Conservation (phyloP, 2,113 vertebrate genomes). For the Siniperca knerii region DNA sequence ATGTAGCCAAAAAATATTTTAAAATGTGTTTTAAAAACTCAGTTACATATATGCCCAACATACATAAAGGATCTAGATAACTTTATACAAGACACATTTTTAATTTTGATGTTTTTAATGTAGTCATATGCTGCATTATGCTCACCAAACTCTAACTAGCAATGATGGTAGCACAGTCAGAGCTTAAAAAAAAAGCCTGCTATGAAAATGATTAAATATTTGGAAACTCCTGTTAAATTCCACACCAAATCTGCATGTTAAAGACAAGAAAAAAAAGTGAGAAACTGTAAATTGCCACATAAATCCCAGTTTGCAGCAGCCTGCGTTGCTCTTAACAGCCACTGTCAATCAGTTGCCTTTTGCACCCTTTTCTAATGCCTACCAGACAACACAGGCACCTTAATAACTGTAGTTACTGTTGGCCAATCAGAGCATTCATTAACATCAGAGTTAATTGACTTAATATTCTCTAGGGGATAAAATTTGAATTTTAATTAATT, state of each 20-base stretch:
- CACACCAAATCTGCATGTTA: neutral
- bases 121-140: neutral
- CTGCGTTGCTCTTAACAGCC: neutral
- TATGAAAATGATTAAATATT: neutral
- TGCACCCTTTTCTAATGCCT: neutral
- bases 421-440: constrained; percentile 51
- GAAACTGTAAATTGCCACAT: neutral
- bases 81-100: neutral
- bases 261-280: neutral
- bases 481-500: constrained; percentile 49
- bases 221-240: neutral
- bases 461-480: constrained; percentile 27
- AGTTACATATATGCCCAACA: too few relatives aligned
- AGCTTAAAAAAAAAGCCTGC: neutral
- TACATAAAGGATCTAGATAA: neutral
- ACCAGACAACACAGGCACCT: constrained; percentile 3
- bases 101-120: neutral
- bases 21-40: neutral
- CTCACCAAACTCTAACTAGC: neutral
- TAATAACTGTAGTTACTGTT: constrained; percentile 29
- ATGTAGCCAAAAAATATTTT: neutral
- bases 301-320: neutral
- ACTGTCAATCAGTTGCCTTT: neutral
- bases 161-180: neutral
- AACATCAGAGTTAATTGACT: constrained; percentile 43